Evolutionary conservation across 2,888 invertebrate genomes (phyloP), one percentile per base, ranked within the genome.

Genomic region (Aplocera efformata): DNA sequence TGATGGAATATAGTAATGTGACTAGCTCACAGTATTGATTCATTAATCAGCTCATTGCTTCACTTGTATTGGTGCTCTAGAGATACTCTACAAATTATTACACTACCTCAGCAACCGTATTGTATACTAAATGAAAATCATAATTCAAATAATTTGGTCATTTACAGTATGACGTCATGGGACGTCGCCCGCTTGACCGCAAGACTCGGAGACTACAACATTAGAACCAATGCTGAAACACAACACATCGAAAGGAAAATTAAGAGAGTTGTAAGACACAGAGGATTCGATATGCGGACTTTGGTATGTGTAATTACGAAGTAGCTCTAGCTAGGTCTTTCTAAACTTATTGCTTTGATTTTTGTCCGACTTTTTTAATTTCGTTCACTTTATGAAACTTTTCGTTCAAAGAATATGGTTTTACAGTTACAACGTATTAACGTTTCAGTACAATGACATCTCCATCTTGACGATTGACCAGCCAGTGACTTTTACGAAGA

Each of bases 101-200:
- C n/a, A n/a, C n/a, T n/a, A n/a, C n/a, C 13, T 17, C 13, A 17
- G 5, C 5, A 17, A 17, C n/a, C n/a, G 13, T 2, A 17, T 5
- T 5, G 2, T 17, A 17, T 17, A 3, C 5, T 17, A 17, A 17
- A 17, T 17, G 13, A 17, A 17, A 17, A 17, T n/a, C 22, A 22
- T 3, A 22, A 22, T n/a, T 1, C n/a, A 5, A 2, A 31, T n/a
- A 8, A 23, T 5, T 24, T 32, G 10, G n/a, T 20, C 10, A 34
- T 10, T 66, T 60, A 24, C 69, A 96, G 96, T 59, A 96, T 96
- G 96, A 94, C 92, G 34, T 94, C 95, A 0, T 94, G 94, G 93
- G 96, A 96, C 69, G 96, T 96, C 0, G 94, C 96, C 0, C 90
- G 94, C 34, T 66, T 96, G 38, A 94, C 94, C 1, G 95, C 94